Evolutionary conservation across 2,113 vertebrate genomes (phyloP).

Genomic region (Apteryx owenii): DNA sequence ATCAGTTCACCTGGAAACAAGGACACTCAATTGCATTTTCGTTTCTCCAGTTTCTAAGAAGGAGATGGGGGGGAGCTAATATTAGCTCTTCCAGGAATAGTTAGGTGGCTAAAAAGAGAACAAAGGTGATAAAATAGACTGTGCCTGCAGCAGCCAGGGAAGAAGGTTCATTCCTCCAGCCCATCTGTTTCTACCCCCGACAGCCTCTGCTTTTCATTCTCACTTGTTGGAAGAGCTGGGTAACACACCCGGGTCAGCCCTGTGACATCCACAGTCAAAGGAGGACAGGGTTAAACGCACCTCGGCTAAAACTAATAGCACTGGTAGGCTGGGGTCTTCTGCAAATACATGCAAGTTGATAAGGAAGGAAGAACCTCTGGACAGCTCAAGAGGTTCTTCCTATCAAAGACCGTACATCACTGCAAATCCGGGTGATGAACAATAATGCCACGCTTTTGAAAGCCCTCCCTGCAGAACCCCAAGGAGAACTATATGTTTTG

Average conservation of each 20-base stretch:
- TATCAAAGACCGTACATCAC: background rate
- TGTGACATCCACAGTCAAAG: background rate
- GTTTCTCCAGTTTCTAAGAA: conserved; percentile 56
- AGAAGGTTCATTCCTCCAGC: conserved; percentile 21
- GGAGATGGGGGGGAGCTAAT: conserved; percentile 37
- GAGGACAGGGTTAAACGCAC: background rate
- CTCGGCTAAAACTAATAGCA: background rate
- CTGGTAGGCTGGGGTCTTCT: background rate
- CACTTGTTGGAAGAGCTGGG: background rate
- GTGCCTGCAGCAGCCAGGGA: background rate
- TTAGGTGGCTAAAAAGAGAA: conserved; percentile 60
- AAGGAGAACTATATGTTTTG: background rate
- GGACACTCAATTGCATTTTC: background rate
- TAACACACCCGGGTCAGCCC: background rate
- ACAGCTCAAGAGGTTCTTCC: background rate
- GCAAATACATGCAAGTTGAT: accelerated
- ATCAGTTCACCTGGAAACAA: conserved; percentile 33
- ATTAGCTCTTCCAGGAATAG: conserved; percentile 72
- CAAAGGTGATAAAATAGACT: conserved; percentile 57
- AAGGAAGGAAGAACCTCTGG: background rate
- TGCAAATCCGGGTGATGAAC: background rate
- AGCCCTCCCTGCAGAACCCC: background rate
- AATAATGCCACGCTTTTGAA: accelerated
- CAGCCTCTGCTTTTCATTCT: background rate
- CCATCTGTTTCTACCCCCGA: background rate